phyloP scores from a whole-genome alignment of 2,888 invertebrate genomes.

The Linnaemya tessellans region DNA sequence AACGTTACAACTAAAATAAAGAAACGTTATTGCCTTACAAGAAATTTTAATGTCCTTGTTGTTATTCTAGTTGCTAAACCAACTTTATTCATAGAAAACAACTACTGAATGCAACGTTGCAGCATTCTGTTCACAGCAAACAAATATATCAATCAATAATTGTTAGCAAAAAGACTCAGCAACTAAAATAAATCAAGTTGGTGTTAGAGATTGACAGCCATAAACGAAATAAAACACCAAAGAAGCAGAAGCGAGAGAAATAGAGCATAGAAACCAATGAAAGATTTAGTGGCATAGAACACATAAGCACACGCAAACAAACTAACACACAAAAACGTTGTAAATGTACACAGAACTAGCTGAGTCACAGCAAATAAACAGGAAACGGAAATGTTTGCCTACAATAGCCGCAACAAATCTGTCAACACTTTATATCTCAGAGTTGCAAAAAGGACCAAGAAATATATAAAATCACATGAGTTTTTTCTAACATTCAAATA shows the following conservation, averaged over 20 bases:
- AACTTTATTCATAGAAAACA: too few species aligned
- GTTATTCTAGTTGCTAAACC: too few species aligned
- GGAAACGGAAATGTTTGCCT: conserved; percentile 1
- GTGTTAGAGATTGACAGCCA: background rate
- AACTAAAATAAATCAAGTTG: background rate
- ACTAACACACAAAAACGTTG: too few species aligned
- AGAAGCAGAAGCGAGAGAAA: background rate
- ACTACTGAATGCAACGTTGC: too few species aligned
- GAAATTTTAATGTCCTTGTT: too few species aligned
- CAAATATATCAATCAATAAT: background rate
- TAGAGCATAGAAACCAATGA: background rate
- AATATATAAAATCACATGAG: background rate
- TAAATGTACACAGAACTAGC: too few species aligned
- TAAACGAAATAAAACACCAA: background rate
- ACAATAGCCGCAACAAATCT: background rate
- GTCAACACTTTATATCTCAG: too few species aligned
- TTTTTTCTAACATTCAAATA: too few species aligned
- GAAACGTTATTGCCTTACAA: too few species aligned
- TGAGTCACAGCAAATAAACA: background rate
- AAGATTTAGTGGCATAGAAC: background rate
- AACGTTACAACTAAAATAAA: too few species aligned
- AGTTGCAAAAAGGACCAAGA: background rate
- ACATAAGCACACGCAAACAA: background rate
- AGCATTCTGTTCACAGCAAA: background rate
- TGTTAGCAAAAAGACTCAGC: background rate